Evolutionary conservation across 2,888 invertebrate species (phyloP).

Genomic region (Muscina levida): DNA sequence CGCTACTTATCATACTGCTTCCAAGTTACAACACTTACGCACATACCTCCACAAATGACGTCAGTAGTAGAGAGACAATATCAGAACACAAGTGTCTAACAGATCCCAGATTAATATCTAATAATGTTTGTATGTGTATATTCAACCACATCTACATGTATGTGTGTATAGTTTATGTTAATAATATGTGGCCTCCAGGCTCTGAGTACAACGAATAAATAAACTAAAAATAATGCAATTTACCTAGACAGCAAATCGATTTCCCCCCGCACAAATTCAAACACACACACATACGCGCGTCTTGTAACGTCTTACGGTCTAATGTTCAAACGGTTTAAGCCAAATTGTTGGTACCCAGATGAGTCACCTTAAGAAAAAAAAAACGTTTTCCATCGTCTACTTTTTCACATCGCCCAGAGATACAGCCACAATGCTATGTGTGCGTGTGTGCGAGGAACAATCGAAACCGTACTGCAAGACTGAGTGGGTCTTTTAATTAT

Average conservation of each 20-base stretch:
- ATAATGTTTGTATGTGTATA: background rate
- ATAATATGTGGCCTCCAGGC: conserved; percentile 59
- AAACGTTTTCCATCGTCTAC: conserved; percentile 5
- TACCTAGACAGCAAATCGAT: conserved; percentile 20
- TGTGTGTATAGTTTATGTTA: conserved; percentile 42
- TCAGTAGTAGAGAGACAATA: too few relatives aligned
- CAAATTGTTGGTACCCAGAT: conserved; percentile 25
- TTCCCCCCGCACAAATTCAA: background rate
- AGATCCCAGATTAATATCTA: background rate
- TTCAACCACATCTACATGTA: background rate
- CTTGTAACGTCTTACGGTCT: conserved; percentile 47
- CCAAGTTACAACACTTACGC: conserved; percentile 19
- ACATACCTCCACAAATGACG: background rate
- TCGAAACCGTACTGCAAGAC: background rate
- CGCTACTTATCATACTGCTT: background rate
- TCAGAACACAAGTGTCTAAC: background rate
- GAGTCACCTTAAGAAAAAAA: conserved; percentile 55
- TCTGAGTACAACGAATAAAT: conserved; percentile 45
- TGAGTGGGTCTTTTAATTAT: conserved; percentile 60
- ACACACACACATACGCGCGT: background rate
- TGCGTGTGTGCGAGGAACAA: conserved; percentile 10
- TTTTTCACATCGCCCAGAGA: conserved; percentile 3
- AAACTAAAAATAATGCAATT: conserved; percentile 41
- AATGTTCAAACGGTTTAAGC: conserved; percentile 34
- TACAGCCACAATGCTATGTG: conserved; percentile 3